A percentile compares a stretch with the other conserved stretches of the same genome.
Conservation (phyloP, 1,140 invertebrate species). For the Drosophila nikananu region DNA sequence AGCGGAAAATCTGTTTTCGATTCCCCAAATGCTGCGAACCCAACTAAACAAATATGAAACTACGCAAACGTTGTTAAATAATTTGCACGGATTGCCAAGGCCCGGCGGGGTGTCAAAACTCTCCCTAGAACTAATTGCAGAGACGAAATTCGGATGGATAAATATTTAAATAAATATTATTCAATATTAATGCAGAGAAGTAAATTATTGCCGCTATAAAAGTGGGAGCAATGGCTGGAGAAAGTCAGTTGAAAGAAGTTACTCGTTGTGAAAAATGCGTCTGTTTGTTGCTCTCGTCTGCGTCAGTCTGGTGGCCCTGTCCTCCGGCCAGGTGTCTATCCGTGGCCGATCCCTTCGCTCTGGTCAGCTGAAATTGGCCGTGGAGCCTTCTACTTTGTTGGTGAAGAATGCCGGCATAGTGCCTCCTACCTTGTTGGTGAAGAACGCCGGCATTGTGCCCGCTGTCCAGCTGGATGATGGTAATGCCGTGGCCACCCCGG, state of each 20-base stretch:
- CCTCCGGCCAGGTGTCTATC: conserved; percentile 36
- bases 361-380: conserved; percentile 17
- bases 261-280: conserved; percentile 42
- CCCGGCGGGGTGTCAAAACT: conserved; percentile 16
- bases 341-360: conserved; percentile 26
- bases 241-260: conserved; percentile 44
- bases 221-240: neutral
- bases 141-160: conserved; percentile 32
- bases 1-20: conserved; percentile 38
- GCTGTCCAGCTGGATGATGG: conserved; percentile 22
- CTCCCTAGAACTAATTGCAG: conserved; percentile 28
- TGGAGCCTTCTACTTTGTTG: conserved; percentile 21
- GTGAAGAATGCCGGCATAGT: conserved; percentile 32
- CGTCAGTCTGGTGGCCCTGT: conserved; percentile 32
- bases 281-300: conserved; percentile 46
- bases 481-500: neutral
- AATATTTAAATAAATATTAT: conserved; percentile 37
- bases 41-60: conserved; percentile 41
- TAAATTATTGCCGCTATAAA: conserved; percentile 37
- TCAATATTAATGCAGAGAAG: conserved; percentile 1
- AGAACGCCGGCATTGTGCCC: conserved; percentile 22
- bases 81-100: conserved; percentile 52
- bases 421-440: conserved; percentile 30
- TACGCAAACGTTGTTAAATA: conserved; percentile 39
- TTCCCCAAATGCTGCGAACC: conserved; percentile 4